Evolutionary conservation across 2,113 vertebrate species (phyloP), one percentile per base, ranked within the genome.

Genomic region (Psephotus haematonotus): DNA sequence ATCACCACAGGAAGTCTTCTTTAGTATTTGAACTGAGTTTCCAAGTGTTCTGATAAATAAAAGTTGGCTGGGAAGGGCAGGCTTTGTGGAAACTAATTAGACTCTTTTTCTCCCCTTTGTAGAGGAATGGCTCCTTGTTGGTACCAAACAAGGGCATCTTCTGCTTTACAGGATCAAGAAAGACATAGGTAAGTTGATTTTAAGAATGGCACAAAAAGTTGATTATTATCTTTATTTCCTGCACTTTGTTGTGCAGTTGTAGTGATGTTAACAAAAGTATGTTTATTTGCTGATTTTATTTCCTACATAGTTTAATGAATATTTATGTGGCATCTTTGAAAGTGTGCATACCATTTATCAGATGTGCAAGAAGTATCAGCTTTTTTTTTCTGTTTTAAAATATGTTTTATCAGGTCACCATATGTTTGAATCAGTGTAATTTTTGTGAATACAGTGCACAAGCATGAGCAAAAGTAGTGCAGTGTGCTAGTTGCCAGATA

Each of bases 101-200:
- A 10, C 41, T 35, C 13, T 55, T 72, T 44, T 85, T 90, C 9
- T 95, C 24, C 79, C 27, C 1, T 95, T 96, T 97, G 33, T 97
- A 99, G 99, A 99, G 95, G 99, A 99, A 95, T 99, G 99, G 98
- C 99, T 99, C 78, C 98, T 99, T 47, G 99, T 99, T 87, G 99
- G 99, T 77, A 99, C 99, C 46, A 99, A 99, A 96, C 99, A 99
- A 85, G 99, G 99, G 7, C 99, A 99, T 96, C 99, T 99, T 44
- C 98, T 99, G 8, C 98, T 99, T 74, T 99, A 99, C 88, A 98
- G 98, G 85, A 99, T 99, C 93, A 99, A 98, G 91, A 99, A 99
- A 68, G 99, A 99, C 24, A 60, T 94, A 95, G 99, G 99, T 99
- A 95, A 97, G 97, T 91, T 52, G 41, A 78, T 63, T 76, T 75